phyloP scores from a whole-genome alignment of 1,140 invertebrate species.

The Panonychus citri region DNA sequence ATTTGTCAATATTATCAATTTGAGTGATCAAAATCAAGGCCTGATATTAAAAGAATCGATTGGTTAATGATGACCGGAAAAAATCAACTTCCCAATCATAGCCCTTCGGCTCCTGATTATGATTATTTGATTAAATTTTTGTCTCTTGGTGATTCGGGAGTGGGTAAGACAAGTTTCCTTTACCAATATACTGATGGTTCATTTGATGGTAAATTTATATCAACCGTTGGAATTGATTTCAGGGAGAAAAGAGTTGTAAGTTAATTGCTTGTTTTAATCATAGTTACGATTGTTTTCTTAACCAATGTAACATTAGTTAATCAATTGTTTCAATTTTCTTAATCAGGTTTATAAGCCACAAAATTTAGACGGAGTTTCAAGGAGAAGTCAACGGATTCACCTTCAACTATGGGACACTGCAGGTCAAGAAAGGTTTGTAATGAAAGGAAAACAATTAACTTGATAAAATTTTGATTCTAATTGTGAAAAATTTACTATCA shows the following conservation, averaged over 20 bases:
- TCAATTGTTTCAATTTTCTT: conserved; percentile 10
- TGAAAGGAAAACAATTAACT: background rate
- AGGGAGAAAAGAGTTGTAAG: conserved; percentile 80
- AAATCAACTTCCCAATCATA: background rate
- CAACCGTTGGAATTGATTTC: conserved; percentile 93
- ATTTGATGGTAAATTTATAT: conserved; percentile 78
- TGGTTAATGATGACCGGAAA: background rate
- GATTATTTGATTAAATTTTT: conserved; percentile 92
- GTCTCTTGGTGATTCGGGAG: conserved; percentile 73
- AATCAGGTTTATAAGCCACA: conserved; percentile 44
- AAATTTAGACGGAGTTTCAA: conserved; percentile 28
- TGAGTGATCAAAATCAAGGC: too few species aligned
- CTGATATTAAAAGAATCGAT: too few species aligned
- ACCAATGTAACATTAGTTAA: background rate
- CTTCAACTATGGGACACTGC: conserved; percentile 90
- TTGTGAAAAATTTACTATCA: too few species aligned
- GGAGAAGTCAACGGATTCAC: conserved; percentile 59
- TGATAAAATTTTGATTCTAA: too few species aligned
- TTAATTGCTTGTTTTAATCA: conserved; percentile 10
- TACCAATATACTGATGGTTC: conserved; percentile 84
- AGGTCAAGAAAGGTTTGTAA: conserved; percentile 21
- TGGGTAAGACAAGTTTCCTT: conserved; percentile 75
- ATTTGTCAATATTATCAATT: too few species aligned
- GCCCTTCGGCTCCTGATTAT: conserved; percentile 40
- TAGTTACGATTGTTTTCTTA: background rate